These are phyloP conservation scores for Rhingia rostrata DNA, from an alignment of 2,888 invertebrate species.

Conservation along the genomic window DNA sequence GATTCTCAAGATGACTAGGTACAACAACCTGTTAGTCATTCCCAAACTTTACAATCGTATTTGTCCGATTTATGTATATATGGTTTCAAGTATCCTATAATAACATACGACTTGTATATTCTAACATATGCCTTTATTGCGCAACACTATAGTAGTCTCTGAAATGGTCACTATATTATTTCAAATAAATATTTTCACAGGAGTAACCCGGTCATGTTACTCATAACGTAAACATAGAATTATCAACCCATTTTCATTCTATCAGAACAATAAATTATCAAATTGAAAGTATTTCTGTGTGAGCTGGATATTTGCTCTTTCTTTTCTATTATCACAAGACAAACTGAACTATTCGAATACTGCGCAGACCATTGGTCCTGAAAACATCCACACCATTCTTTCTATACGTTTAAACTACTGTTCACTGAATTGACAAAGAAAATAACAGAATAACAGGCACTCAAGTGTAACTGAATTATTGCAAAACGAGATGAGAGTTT, in stretches of 20 bases:
- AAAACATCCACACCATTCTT: conserved; percentile 7
- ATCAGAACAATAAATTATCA: conserved; percentile 49
- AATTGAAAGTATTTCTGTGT: conserved; percentile 48
- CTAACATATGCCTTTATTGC: too few relatives aligned
- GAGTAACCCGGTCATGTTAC: too few relatives aligned
- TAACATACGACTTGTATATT: too few relatives aligned
- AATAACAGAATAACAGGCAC: conserved; percentile 42
- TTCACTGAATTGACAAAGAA: conserved; percentile 56
- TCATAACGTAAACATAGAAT: too few relatives aligned
- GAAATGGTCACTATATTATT: too few relatives aligned
- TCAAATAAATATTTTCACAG: too few relatives aligned
- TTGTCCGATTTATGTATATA: too few relatives aligned
- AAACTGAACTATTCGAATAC: conserved; percentile 1
- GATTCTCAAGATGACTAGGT: too few relatives aligned
- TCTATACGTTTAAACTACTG: conserved; percentile 23
- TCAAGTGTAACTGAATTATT: conserved; percentile 56
- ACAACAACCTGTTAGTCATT: too few relatives aligned
- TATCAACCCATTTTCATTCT: conserved; percentile 16
- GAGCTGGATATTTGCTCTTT: not conserved
- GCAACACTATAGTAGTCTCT: too few relatives aligned
- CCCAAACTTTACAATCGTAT: too few relatives aligned
- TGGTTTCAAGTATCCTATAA: too few relatives aligned
- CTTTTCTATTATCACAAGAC: conserved; percentile 8
- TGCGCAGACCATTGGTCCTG: conserved; percentile 12
- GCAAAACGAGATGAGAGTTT: conserved; percentile 40